Percentiles rank a stretch among this genome's conserved stretches.
Evolutionary conservation across 2,888 invertebrate species (phyloP).

Genomic region (Ophion costatus): DNA sequence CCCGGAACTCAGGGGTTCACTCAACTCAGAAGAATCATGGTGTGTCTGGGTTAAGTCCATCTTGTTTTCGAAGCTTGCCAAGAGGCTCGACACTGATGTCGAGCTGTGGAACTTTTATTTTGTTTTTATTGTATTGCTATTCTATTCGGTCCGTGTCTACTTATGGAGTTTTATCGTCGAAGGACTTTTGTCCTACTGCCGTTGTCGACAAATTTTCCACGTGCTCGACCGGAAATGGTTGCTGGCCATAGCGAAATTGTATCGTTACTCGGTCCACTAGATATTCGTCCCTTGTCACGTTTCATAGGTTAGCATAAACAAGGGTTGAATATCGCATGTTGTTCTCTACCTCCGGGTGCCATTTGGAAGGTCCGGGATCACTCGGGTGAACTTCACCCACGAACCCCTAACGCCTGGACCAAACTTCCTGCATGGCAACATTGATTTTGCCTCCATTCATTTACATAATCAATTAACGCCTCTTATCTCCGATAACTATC

Average conservation of each 20-base stretch:
- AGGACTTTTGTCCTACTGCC: conserved; percentile 24
- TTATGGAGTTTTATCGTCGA: conserved; percentile 13
- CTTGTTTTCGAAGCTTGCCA: neutral
- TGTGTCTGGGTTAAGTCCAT: neutral
- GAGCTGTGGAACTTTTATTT: neutral
- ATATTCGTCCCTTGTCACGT: conserved; percentile 50
- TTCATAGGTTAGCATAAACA: conserved; percentile 44
- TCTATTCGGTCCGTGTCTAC: neutral
- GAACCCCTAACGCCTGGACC: neutral
- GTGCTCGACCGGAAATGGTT: conserved; percentile 40
- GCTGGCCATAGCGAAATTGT: conserved; percentile 46
- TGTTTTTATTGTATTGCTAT: neutral
- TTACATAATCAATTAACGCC: conserved; percentile 26
- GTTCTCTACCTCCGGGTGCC: conserved; percentile 10
- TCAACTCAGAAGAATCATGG: neutral
- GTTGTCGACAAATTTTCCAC: conserved; percentile 35
- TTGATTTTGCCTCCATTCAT: conserved; percentile 41
- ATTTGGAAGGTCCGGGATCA: neutral
- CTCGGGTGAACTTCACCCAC: neutral
- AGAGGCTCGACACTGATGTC: neutral
- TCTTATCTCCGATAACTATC: conserved; percentile 14
- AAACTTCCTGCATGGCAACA: conserved; percentile 24
- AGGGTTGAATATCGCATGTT: conserved; percentile 53
- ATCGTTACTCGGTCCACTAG: conserved; percentile 32
- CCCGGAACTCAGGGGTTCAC: neutral